Evolutionary conservation across 2,888 invertebrate genomes (phyloP).

Genomic region (Drosophila robusta): DNA sequence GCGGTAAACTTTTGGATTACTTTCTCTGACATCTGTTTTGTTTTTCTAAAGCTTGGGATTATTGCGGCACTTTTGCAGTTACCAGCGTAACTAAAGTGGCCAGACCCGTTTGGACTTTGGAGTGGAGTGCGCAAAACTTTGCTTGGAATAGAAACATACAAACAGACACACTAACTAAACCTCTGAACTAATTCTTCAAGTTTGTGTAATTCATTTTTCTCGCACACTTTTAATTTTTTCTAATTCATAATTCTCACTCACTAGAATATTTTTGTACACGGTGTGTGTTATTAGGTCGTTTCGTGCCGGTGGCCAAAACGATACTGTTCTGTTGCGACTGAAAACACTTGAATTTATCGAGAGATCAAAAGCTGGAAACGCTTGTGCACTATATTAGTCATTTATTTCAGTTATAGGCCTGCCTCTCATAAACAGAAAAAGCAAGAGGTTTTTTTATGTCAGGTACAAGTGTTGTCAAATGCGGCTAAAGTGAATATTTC

Average conservation of each 20-base stretch:
- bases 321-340: slow-evolving; percentile 7
- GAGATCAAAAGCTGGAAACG: not conserved
- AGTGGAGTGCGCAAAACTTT: slow-evolving; percentile 10
- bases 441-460: no score
- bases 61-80: slow-evolving; percentile 34
- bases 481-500: no score
- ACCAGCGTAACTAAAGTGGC: slow-evolving; percentile 36
- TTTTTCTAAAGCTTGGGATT: slow-evolving; percentile 16
- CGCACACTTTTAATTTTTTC: not conserved
- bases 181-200: not conserved
- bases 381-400: not conserved
- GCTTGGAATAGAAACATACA: slow-evolving; percentile 1
- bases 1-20: slow-evolving; percentile 72
- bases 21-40: slow-evolving; percentile 50
- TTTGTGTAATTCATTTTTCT: not conserved
- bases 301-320: not conserved
- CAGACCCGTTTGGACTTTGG: slow-evolving; percentile 30
- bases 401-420: not conserved
- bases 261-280: not conserved
- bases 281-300: not conserved
- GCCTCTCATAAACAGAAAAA: not conserved
- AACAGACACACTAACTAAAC: slow-evolving; percentile 2
- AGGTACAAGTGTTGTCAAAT: no score
- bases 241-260: slow-evolving; percentile 3
- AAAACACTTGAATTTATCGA: slow-evolving; percentile 6